A percentile compares a stretch with the other conserved stretches of the same genome.
Conservation (phyloP, 1,140 invertebrate genomes). For the Drosophila erecta region DNA sequence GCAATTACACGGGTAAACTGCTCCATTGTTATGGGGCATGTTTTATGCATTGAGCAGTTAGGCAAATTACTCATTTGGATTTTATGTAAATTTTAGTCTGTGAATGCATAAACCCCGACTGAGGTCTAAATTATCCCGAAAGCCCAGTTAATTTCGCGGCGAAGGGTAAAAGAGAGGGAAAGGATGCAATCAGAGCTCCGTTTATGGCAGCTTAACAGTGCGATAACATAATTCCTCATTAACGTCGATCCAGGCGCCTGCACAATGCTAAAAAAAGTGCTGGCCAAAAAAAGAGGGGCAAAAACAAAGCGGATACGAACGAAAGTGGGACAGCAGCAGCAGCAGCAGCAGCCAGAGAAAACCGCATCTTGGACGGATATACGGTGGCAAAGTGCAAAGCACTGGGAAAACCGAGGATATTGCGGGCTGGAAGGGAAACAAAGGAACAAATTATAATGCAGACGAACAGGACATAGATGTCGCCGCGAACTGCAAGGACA, state of each 20-base stretch:
- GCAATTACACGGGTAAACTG: conserved; percentile 56
- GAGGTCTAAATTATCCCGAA: no score
- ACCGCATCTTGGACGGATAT: conserved; percentile 55
- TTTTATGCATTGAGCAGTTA: conserved; percentile 42
- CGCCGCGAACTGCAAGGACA: conserved; percentile 27
- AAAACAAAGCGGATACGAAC: conserved; percentile 28
- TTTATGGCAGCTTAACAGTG: conserved; percentile 62
- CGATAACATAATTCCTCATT: conserved; percentile 80
- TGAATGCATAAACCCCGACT: conserved; percentile 5
- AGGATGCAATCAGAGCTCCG: conserved; percentile 6
- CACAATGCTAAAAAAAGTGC: conserved; percentile 23
- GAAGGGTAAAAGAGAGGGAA: neutral
- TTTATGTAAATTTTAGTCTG: conserved; percentile 20
- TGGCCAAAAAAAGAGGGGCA: conserved; percentile 25
- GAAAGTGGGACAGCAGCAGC: conserved; percentile 22
- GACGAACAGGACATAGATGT: conserved; percentile 60
- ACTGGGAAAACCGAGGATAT: conserved; percentile 57
- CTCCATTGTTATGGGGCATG: conserved; percentile 43
- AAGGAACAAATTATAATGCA: conserved; percentile 72
- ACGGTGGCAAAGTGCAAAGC: conserved; percentile 63
- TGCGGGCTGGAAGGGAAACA: conserved; percentile 48
- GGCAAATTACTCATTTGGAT: conserved; percentile 29
- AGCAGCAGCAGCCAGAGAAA: conserved; percentile 13
- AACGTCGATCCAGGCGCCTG: conserved; percentile 56
- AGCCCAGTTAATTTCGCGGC: conserved; percentile 8